Conservation (phyloP, 2,113 vertebrate genomes). For the Actenoides lindsayi region DNA sequence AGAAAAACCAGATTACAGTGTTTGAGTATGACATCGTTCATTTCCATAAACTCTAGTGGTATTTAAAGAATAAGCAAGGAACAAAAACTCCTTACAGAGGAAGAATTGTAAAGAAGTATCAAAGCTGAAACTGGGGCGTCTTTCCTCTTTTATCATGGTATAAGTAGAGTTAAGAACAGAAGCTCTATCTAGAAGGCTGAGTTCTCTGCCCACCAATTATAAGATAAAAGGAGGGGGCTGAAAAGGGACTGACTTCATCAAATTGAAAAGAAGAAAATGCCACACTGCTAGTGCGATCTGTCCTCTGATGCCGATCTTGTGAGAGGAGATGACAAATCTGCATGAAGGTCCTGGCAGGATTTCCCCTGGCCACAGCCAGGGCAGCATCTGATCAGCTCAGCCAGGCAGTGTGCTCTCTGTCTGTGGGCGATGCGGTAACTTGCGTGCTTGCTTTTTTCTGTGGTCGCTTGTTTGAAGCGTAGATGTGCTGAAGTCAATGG, state of each 20-base stretch:
- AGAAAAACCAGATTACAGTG: not conserved
- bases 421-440: not conserved
- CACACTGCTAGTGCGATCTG: not conserved
- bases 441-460: not conserved
- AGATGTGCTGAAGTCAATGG: not conserved
- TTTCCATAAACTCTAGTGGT: not conserved
- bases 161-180: not conserved
- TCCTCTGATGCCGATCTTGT: slow-evolving; percentile 1
- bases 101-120: not conserved
- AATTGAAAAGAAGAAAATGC: not conserved
- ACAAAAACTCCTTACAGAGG: not conserved
- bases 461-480: not conserved
- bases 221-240: not conserved
- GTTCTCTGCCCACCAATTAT: not conserved
- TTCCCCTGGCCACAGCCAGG: not conserved
- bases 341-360: not conserved
- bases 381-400: not conserved
- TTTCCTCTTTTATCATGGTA: not conserved
- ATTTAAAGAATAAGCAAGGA: not conserved
- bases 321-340: not conserved
- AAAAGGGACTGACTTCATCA: not conserved
- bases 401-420: not conserved
- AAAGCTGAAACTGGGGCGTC: not conserved
- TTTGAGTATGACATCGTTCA: not conserved
- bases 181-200: not conserved